Evolutionary conservation across 2,888 invertebrate genomes (phyloP).

Genomic region (Xestoiulus laeticollis): DNA sequence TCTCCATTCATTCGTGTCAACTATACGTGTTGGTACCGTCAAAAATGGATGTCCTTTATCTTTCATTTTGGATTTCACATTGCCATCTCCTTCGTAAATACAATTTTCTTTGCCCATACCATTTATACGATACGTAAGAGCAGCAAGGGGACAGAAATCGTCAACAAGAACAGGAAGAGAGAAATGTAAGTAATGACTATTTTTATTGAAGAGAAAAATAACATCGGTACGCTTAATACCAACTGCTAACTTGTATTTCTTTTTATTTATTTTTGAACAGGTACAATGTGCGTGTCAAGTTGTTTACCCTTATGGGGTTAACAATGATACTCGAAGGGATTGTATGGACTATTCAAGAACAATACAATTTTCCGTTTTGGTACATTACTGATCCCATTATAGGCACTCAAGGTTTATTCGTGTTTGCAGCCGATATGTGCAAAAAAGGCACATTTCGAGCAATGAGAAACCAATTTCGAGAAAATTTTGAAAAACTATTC

Average conservation of each 20-base stretch:
- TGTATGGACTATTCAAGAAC: not conserved
- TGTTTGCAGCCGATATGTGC: not conserved
- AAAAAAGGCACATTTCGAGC: not conserved
- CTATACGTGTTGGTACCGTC: conserved; percentile 50
- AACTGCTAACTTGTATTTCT: too few species aligned
- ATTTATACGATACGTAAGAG: conserved; percentile 35
- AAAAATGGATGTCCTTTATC: not conserved
- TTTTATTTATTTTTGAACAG: not conserved
- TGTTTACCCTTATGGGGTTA: not conserved
- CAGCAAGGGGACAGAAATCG: conserved; percentile 48
- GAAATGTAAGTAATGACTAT: conserved; percentile 53
- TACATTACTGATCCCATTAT: not conserved
- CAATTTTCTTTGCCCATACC: conserved; percentile 51
- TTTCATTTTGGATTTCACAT: conserved; percentile 50
- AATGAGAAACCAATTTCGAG: not conserved
- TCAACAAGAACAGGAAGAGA: conserved; percentile 52
- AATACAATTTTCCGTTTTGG: not conserved
- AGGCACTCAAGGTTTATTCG: not conserved
- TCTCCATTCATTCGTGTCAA: not conserved
- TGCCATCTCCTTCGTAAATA: conserved; percentile 36
- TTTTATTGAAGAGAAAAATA: too few species aligned
- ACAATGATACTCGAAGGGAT: not conserved
- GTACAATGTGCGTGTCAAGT: not conserved
- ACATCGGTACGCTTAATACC: too few species aligned
- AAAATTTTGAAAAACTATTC: not conserved